phyloP scores from a whole-genome alignment of 2,113 vertebrate genomes.

The Pteropus alecto region DNA sequence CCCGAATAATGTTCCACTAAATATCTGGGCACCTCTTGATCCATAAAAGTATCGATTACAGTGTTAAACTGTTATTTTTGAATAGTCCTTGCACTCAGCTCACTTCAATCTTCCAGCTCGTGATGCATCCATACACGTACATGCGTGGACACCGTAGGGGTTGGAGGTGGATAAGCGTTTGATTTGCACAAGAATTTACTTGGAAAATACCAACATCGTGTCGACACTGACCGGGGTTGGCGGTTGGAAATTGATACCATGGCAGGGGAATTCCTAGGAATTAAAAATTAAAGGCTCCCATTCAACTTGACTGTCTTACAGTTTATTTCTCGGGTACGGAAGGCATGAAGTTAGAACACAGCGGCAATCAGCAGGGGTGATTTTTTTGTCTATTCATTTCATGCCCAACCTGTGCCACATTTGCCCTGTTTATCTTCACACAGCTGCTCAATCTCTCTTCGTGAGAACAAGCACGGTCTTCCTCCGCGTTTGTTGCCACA shows the following conservation, averaged over 20 bases:
- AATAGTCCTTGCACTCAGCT: neutral
- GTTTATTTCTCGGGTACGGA: neutral
- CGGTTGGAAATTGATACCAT: accelerated
- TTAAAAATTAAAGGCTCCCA: neutral
- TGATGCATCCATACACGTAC: accelerated
- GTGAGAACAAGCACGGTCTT: neutral
- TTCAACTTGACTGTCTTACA: neutral
- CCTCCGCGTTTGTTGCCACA: neutral
- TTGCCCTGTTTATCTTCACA: neutral
- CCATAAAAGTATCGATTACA: neutral
- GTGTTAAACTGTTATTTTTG: neutral
- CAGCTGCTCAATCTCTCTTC: neutral
- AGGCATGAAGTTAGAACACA: neutral
- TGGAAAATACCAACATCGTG: accelerated
- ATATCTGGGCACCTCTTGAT: neutral
- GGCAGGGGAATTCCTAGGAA: neutral
- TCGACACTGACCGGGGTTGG: neutral
- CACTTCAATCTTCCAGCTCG: accelerated
- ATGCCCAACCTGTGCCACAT: neutral
- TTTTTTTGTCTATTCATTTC: neutral
- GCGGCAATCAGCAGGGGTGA: neutral
- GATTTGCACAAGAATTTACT: neutral
- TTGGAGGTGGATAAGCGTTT: neutral
- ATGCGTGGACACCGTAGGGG: neutral
- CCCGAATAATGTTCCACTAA: neutral